Conservation (phyloP, 2,888 invertebrate species). For the Steinernema scapterisci region DNA sequence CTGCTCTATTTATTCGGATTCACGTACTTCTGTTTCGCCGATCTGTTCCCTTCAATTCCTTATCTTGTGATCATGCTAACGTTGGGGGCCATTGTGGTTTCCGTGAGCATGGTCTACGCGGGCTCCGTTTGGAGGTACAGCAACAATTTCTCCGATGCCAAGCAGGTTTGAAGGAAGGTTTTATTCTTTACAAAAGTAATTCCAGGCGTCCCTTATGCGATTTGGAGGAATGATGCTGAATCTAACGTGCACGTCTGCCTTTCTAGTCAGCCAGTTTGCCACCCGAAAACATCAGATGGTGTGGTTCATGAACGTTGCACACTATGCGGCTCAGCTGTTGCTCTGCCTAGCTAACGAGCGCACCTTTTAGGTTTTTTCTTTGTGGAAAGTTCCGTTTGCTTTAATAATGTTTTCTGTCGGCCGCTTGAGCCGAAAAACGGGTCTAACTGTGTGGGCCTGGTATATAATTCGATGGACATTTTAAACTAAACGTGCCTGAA, state of each 20-base stretch:
- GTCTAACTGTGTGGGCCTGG: constrained; percentile 15
- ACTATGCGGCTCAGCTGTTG: constrained; percentile 15
- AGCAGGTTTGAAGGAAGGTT: not conserved
- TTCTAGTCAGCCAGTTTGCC: constrained; percentile 27
- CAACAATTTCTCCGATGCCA: not conserved
- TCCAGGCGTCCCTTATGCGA: constrained; percentile 14
- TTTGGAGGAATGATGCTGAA: constrained; percentile 6
- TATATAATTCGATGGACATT: not conserved
- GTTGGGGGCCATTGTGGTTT: not conserved
- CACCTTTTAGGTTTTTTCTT: constrained; percentile 1
- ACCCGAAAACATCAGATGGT: constrained; percentile 14
- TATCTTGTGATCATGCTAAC: constrained; percentile 13
- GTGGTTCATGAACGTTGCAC: constrained; percentile 22
- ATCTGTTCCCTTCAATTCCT: constrained; percentile 9
- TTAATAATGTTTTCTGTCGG: not conserved
- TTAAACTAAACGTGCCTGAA: no score
- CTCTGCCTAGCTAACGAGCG: constrained; percentile 10
- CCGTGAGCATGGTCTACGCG: constrained; percentile 15
- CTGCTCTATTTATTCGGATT: not conserved
- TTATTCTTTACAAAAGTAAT: not conserved
- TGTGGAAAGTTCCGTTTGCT: not conserved
- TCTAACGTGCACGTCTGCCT: constrained; percentile 7
- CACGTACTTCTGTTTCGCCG: constrained; percentile 17
- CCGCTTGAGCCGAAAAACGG: not conserved
- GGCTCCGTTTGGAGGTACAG: constrained; percentile 27